Evolutionary conservation across 2,797 vertebrate species (phyloP).

Genomic region (Periophthalmus magnuspinnatus): DNA sequence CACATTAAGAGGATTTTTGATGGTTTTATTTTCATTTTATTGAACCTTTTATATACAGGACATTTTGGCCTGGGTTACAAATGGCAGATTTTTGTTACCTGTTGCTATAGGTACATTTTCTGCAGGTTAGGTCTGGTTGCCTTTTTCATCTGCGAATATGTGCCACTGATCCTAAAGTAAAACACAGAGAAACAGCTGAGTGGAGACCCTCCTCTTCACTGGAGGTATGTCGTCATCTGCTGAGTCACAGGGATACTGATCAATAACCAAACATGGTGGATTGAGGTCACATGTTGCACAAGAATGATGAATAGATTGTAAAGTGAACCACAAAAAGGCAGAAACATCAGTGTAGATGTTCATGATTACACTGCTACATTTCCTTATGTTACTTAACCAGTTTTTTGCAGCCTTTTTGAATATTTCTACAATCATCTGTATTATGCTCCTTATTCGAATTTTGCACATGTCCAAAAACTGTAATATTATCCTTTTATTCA

Average conservation of each 20-base stretch:
- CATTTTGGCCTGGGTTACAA: not conserved
- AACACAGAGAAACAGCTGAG: not conserved
- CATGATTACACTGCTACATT: not conserved
- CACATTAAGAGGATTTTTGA: not conserved
- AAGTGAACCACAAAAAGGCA: not conserved
- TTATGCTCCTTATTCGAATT: not conserved
- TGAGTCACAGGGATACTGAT: not conserved
- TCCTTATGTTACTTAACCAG: not conserved
- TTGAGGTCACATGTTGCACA: not conserved
- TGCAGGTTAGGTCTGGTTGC: not conserved
- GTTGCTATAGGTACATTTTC: slow-evolving; percentile 50
- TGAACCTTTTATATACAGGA: no score
- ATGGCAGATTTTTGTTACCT: slow-evolving; percentile 29
- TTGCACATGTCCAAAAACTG: not conserved
- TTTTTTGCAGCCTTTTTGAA: not conserved
- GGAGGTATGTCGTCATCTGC: slow-evolving; percentile 9
- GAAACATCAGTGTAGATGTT: not conserved
- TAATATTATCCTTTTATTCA: not conserved
- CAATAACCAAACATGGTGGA: not conserved
- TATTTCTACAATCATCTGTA: not conserved
- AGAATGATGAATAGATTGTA: not conserved
- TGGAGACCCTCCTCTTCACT: not conserved
- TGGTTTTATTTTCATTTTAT: no score
- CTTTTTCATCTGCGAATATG: slow-evolving; percentile 32
- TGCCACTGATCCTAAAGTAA: slow-evolving; percentile 21